Conservation (phyloP, 1,140 invertebrate species). For the Heliothis subflexa region DNA sequence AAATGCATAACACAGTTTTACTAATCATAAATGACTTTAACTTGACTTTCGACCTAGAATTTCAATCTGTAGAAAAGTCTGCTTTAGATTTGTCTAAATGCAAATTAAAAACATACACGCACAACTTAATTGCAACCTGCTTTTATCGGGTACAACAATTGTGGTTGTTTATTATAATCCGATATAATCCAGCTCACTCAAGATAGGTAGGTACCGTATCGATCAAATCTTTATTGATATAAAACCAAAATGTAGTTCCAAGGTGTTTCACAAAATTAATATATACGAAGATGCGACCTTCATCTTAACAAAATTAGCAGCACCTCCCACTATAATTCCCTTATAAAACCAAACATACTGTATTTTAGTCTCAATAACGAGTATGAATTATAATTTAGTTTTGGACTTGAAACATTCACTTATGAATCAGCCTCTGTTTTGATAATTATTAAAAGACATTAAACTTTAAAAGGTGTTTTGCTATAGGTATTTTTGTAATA, state of each 20-base stretch:
- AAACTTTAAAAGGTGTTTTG: slow-evolving; percentile 20
- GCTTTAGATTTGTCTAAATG: no score
- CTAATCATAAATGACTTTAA: no score
- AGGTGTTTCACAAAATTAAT: slow-evolving; percentile 2
- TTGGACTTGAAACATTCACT: slow-evolving; percentile 33
- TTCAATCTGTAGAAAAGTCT: no score
- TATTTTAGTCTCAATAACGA: neutral
- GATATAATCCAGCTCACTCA: no score
- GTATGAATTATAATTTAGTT: slow-evolving; percentile 24
- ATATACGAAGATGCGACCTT: slow-evolving; percentile 9
- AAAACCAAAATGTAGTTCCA: slow-evolving; percentile 6
- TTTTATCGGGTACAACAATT: no score
- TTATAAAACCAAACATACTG: neutral
- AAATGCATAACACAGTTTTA: no score
- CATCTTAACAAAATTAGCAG: neutral
- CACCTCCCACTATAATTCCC: slow-evolving; percentile 23
- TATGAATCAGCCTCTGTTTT: slow-evolving; percentile 20
- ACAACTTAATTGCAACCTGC: no score
- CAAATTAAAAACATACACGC: no score
- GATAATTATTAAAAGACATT: slow-evolving; percentile 12
- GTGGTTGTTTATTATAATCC: no score
- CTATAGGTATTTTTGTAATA: neutral
- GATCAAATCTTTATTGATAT: neutral
- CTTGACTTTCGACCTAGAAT: no score
- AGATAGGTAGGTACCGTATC: no score